phyloP scores from a whole-genome alignment of 2,113 vertebrate species.

The Phalacrocorax brasilianus region DNA sequence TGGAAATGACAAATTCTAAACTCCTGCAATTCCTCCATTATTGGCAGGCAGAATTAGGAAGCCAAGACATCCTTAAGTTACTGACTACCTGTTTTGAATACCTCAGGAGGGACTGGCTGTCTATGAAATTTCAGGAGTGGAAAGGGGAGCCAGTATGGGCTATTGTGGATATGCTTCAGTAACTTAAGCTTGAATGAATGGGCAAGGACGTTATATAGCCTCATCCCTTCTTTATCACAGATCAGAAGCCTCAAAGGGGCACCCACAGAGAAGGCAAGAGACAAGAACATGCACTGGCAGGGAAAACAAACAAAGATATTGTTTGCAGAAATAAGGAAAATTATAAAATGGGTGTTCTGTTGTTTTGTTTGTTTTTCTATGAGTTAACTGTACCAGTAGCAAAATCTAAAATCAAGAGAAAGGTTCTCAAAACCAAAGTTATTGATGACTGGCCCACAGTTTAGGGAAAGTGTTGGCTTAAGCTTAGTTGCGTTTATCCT shows the following conservation, averaged over 20 bases:
- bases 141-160: not conserved
- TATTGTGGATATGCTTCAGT: not conserved
- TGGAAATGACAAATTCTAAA: not conserved
- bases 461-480: not conserved
- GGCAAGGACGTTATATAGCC: not conserved
- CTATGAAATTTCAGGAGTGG: not conserved
- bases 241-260: not conserved
- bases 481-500: not conserved
- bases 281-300: not conserved
- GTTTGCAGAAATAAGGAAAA: not conserved
- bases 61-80: not conserved
- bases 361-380: not conserved
- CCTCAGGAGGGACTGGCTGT: not conserved
- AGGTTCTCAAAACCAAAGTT: not conserved
- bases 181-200: not conserved
- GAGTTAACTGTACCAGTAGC: not conserved
- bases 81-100: not conserved
- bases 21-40: not conserved
- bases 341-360: not conserved
- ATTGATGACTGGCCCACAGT: not conserved
- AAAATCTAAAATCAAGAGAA: not conserved
- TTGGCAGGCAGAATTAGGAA: not conserved
- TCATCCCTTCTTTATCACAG: not conserved
- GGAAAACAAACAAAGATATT: not conserved
- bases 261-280: not conserved